Conservation (phyloP, 2,888 invertebrate species). For the Helicoverpa assulta region DNA sequence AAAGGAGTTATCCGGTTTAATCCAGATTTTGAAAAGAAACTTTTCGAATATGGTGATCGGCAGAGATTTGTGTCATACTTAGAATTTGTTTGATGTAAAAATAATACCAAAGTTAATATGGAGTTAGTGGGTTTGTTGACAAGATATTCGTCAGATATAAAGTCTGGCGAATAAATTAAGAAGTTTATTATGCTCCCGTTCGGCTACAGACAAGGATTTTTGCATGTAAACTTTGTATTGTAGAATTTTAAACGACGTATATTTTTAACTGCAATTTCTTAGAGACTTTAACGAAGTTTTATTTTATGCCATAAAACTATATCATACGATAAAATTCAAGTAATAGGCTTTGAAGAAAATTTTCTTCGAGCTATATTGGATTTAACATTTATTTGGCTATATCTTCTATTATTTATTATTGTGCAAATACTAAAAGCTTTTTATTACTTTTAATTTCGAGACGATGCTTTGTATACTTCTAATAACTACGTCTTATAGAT, state of each 20-base stretch:
- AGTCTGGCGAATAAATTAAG: constrained; percentile 43
- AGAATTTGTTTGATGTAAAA: constrained; percentile 9
- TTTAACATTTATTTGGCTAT: too few species aligned
- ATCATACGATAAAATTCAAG: too few species aligned
- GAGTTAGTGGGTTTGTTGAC: constrained; percentile 32
- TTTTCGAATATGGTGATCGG: background rate
- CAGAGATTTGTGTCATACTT: background rate
- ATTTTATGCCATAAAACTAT: too few species aligned
- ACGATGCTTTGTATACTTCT: too few species aligned
- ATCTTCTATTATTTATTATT: too few species aligned
- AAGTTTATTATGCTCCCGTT: constrained; percentile 20
- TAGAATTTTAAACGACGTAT: background rate
- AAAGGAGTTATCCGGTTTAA: background rate
- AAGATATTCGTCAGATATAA: constrained; percentile 20
- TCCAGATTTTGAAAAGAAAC: background rate
- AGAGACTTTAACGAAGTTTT: too few species aligned
- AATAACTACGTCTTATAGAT: too few species aligned
- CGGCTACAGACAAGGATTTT: constrained; percentile 3
- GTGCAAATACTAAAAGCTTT: too few species aligned
- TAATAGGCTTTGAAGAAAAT: too few species aligned
- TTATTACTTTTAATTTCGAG: too few species aligned
- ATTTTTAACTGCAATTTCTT: background rate
- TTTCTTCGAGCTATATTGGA: too few species aligned
- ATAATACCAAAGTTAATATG: constrained; percentile 10
- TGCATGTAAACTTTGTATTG: background rate